Evolutionary conservation across 2,888 invertebrate genomes (phyloP).

Genomic region (Ormyrus rosae): DNA sequence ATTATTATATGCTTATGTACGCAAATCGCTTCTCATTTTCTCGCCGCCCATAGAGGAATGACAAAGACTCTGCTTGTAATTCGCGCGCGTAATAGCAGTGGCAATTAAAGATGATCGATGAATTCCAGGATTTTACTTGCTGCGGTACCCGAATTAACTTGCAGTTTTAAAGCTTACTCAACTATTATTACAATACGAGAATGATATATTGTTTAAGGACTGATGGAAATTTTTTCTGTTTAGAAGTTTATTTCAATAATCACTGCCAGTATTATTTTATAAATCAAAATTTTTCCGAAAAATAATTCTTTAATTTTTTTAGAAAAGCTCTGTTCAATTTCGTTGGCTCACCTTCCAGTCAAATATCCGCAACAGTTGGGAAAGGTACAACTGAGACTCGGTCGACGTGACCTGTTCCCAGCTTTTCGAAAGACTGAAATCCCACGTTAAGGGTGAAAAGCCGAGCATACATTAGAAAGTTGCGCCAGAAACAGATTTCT

Average conservation of each 20-base stretch:
- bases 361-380: no score
- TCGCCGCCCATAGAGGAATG: slow-evolving; percentile 43
- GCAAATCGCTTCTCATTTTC: slow-evolving; percentile 56
- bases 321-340: no score
- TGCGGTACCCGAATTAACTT: slow-evolving; percentile 31
- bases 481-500: slow-evolving; percentile 57
- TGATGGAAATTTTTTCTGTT: no score
- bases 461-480: slow-evolving; percentile 61
- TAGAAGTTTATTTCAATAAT: no score
- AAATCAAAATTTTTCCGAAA: no score
- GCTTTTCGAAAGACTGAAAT: slow-evolving; percentile 21
- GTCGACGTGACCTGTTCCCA: not conserved
- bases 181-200: no score
- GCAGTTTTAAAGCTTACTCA: not conserved
- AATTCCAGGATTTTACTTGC: slow-evolving; percentile 36
- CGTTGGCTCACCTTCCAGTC: no score
- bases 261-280: no score
- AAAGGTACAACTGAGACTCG: no score
- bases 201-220: no score
- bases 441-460: slow-evolving; percentile 29
- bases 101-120: slow-evolving; percentile 51
- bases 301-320: no score
- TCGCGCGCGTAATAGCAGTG: slow-evolving; percentile 34
- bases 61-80: slow-evolving; percentile 50
- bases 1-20: slow-evolving; percentile 53